A percentile compares a stretch with the other conserved stretches of the same genome.
Evolutionary conservation across 2,888 invertebrate genomes (phyloP).

Genomic region (Bruchidius siliquastri): DNA sequence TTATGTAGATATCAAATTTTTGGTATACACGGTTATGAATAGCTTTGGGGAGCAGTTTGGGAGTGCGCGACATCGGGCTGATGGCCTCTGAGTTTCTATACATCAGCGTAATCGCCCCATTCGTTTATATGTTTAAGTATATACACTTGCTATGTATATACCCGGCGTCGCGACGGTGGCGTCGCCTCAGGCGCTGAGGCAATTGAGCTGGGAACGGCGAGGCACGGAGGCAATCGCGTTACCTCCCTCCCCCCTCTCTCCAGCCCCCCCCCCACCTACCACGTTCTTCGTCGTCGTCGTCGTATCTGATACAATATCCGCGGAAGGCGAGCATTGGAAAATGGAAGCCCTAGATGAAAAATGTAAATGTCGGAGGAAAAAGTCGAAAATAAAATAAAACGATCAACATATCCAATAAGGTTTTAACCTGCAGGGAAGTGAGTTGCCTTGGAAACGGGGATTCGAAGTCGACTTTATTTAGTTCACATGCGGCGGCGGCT

Average conservation of each 20-base stretch:
- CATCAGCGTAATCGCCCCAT: too few species aligned
- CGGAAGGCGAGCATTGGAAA: slow-evolving; percentile 38
- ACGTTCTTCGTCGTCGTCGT: not conserved
- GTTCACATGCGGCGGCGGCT: slow-evolving; percentile 39
- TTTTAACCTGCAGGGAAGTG: slow-evolving; percentile 46
- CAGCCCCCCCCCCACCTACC: not conserved
- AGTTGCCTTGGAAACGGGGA: slow-evolving; percentile 42
- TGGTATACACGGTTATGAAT: too few species aligned
- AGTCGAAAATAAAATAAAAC: slow-evolving; percentile 46
- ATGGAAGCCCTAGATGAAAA: slow-evolving; percentile 42
- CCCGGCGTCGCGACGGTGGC: not conserved
- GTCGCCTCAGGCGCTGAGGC: not conserved
- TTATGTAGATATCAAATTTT: too few species aligned
- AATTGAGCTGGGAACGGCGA: slow-evolving; percentile 5
- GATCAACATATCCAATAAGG: slow-evolving; percentile 49
- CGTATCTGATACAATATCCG: slow-evolving; percentile 36
- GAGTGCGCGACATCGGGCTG: too few species aligned
- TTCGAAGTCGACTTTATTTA: slow-evolving; percentile 36
- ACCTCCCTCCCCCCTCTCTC: slow-evolving; percentile 12
- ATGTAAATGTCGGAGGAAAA: slow-evolving; percentile 41
- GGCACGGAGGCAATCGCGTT: not conserved
- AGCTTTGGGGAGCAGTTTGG: too few species aligned
- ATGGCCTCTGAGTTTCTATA: too few species aligned
- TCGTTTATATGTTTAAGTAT: too few species aligned
- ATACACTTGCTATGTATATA: too few species aligned